Base-by-base conservation (phyloP, 2,113 vertebrate species). In the Suncus etruscus region DNA sequence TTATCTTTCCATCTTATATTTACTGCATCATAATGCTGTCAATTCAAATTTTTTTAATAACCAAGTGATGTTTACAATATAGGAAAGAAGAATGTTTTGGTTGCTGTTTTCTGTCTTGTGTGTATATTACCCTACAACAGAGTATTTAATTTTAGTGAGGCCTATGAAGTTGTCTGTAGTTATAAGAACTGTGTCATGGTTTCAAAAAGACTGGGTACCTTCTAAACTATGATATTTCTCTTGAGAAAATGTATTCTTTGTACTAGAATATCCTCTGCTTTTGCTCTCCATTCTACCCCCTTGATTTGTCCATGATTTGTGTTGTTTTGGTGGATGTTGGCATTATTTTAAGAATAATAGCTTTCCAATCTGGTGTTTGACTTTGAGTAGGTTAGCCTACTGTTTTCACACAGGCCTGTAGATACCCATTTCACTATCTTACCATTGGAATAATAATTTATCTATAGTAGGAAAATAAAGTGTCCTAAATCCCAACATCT, bases 181-280 rank as follows among this genome's bases (percentile, higher is more conserved):
- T 70, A 6, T 80, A 47, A 74, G 47, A 92, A 80, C 70, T 82
- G 24, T 47, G 75, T 27, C 16, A 31, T n/a, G 16, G 61, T 86
- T 83, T 66, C 16, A 54, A 6, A 81, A 94, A 81, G 70, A 32
- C 7, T 24, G 11, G 25, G 66, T 47, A 74, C 4, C 16, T 8
- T n/a, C n/a, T n/a, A n/a, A n/a, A n/a, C n/a, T n/a, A n/a, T n/a
- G n/a, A n/a, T n/a, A n/a, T n/a, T n/a, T n/a, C n/a, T 54, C 65
- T 48, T 75, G 29, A 83, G 88, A 76, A 83, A 88, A 66, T 31
- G 6, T 70, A 50, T 84, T 86, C 20, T 58, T 91, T 79, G 50
- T 39, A 18, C 11, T 27, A 12, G 25, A 69, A 31, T 72, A 61
- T 69, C 2, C 14, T 70, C 15, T 15, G 50, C 18, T 54, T 61